Base-by-base conservation (phyloP, 2,797 vertebrate species). In the Lacerta agilis region DNA sequence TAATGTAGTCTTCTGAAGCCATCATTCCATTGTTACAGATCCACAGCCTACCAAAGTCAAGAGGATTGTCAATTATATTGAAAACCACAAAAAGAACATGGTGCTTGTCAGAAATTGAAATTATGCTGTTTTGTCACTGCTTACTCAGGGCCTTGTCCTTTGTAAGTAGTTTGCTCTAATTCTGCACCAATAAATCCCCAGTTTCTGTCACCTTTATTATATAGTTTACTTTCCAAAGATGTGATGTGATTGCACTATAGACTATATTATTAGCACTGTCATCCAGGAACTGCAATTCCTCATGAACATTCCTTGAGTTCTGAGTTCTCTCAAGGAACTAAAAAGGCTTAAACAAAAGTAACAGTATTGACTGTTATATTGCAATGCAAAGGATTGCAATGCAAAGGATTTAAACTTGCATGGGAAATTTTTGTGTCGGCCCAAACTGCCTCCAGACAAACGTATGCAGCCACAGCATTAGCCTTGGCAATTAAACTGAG, bases 41-140 rank as follows among this genome's bases (percentile, higher is more conserved):
- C 36, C 13, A 79, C n/a, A 80, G 87, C 90, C 92, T 95, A 72
- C 20, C 1, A 38, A 64, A 91, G 58, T 83, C 69, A 93, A 45
- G 78, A 87, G 2, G 1, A 36, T 88, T 86, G 3, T 85, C 67
- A 36, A 79, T 72, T 23, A 23, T 8, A 83, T 33, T 81, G 55
- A 49, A 64, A 38, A 89, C 27, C 36, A n/a, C 69, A 33, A 79
- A 71, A 81, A 82, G 17, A 27, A 69, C 20, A 82, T 49, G 11
- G 36, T 43, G 25, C 43, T 41, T 67, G 20, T 58, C 3, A 69
- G 36, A 71, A 3, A 18, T 41, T 10, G 2, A 69, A 86, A 69
- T 1, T 23, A 72, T 41, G 11, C 61, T 64, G 61, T 1, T 4
- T 38, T 83, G 23, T 78, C 25, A 79, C 38, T 64, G 45, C 55